phyloP scores from a whole-genome alignment of 2,113 vertebrate genomes.

The Sterrhoptilus dennistouni region DNA sequence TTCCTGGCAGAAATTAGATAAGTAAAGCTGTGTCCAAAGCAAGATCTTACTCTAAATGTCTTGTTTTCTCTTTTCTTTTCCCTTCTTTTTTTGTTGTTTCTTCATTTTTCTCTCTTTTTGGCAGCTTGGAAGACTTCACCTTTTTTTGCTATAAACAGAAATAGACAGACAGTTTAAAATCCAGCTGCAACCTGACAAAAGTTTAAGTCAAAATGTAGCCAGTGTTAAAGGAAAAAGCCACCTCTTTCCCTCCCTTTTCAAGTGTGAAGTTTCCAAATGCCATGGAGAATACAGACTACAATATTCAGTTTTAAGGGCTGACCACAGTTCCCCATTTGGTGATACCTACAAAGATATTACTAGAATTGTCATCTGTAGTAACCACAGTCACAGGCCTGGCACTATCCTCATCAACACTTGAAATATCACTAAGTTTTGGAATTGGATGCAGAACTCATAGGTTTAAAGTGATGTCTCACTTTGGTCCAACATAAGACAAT shows the following conservation, averaged over 20 bases:
- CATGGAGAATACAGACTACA: background rate
- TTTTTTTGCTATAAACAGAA: constrained; percentile 83
- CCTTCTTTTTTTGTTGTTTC: constrained; percentile 84
- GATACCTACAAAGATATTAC: accelerated
- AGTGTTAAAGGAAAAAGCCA: background rate
- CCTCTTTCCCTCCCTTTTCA: background rate
- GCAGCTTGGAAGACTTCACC: constrained; percentile 78
- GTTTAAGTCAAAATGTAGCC: background rate
- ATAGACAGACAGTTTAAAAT: background rate
- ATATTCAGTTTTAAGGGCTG: background rate
- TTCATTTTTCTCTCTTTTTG: constrained; percentile 80
- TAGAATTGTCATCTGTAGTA: background rate
- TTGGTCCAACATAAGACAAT: background rate
- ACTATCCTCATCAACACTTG: background rate
- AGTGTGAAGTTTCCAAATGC: background rate
- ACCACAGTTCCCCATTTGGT: background rate
- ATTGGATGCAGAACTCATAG: accelerated
- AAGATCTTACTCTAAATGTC: constrained; percentile 6
- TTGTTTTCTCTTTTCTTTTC: constrained; percentile 83
- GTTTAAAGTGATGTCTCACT: background rate
- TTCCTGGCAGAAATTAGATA: background rate
- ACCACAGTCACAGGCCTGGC: background rate
- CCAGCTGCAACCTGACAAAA: background rate
- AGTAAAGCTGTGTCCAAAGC: background rate
- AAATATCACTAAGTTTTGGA: background rate